These are phyloP conservation scores for Sciaenops ocellatus DNA, from an alignment of 2,797 vertebrate genomes.

Conservation along the genomic window DNA sequence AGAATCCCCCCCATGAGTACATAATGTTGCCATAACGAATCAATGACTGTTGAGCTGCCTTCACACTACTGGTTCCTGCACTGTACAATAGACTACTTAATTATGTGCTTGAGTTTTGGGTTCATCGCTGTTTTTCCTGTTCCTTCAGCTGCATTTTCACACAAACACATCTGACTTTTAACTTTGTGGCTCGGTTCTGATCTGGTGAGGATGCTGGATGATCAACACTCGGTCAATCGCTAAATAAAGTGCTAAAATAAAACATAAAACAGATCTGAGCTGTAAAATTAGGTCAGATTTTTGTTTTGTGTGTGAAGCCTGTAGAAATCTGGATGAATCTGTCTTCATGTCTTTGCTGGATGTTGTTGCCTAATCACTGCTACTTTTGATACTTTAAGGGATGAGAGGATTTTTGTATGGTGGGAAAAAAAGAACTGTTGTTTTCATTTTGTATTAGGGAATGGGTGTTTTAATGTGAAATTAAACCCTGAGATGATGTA, in stretches of 20 bases:
- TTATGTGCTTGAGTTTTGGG: neutral
- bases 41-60: conserved; percentile 37
- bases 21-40: conserved; percentile 26
- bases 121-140: neutral
- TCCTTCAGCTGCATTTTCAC: conserved; percentile 17
- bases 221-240: neutral
- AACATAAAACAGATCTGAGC: conserved; percentile 14
- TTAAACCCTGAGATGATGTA: conserved; percentile 78
- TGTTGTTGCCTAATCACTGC: conserved; percentile 59
- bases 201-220: neutral
- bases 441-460: conserved; percentile 69
- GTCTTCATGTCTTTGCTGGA: conserved; percentile 18
- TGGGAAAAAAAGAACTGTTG: neutral
- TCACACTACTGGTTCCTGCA: conserved; percentile 58
- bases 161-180: conserved; percentile 26
- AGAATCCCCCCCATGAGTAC: neutral
- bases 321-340: conserved; percentile 11
- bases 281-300: conserved; percentile 7
- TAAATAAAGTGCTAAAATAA: neutral
- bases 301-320: conserved; percentile 34
- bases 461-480: conserved; percentile 76
- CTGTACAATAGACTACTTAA: conserved; percentile 45
- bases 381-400: conserved; percentile 76
- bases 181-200: conserved; percentile 17
- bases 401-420: conserved; percentile 56